These are phyloP conservation scores for Prietella phreatophila DNA, from an alignment of 2,113 vertebrate species.

Conservation along the genomic window DNA sequence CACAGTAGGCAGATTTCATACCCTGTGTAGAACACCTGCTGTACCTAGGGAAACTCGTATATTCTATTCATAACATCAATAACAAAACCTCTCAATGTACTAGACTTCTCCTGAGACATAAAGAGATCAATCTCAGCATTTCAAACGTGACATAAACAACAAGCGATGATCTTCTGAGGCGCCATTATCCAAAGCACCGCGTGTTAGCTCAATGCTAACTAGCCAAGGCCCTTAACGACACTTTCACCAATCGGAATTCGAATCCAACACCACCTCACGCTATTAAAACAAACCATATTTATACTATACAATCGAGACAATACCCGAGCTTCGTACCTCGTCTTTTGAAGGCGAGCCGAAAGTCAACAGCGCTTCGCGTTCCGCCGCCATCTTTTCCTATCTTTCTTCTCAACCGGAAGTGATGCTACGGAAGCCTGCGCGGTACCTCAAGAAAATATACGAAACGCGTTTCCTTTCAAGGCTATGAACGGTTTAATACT, in stretches of 20 bases:
- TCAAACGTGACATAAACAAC: neutral
- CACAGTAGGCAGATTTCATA: too few relatives aligned
- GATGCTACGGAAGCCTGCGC: slow-evolving; percentile 42
- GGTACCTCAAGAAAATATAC: neutral
- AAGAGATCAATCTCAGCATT: too few relatives aligned
- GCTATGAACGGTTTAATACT: neutral
- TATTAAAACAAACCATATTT: neutral
- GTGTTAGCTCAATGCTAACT: slow-evolving; percentile 14
- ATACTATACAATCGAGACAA: rapidly evolving
- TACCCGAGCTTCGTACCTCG: slow-evolving; percentile 35
- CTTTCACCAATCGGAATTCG: neutral
- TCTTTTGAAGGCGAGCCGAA: slow-evolving; percentile 35
- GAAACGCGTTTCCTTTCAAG: too few relatives aligned
- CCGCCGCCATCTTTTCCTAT: slow-evolving; percentile 53
- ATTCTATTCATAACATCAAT: too few relatives aligned
- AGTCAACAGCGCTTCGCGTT: slow-evolving; percentile 35
- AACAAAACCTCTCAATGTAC: neutral
- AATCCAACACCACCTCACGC: neutral
- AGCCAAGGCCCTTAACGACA: neutral
- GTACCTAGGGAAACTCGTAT: neutral
- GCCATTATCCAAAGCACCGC: neutral
- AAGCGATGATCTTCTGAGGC: neutral
- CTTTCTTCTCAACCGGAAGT: slow-evolving; percentile 30
- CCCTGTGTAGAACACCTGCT: neutral
- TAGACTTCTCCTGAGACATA: too few relatives aligned